phyloP scores from a whole-genome alignment of 1,140 invertebrate species.

The Temnothorax longispinosus region DNA sequence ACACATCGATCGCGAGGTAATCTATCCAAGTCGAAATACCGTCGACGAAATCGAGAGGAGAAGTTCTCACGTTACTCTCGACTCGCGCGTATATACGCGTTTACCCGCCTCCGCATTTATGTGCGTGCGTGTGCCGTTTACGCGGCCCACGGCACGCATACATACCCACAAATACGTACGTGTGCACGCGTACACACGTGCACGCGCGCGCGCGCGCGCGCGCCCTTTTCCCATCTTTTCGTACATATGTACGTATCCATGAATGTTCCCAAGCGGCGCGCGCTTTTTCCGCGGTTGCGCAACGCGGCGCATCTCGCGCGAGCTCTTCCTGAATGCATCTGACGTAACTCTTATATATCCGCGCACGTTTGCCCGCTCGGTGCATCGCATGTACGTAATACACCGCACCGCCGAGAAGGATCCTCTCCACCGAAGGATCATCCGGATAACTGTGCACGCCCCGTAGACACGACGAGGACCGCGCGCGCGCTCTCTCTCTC shows the following conservation, averaged over 20 bases:
- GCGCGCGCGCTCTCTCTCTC: not conserved
- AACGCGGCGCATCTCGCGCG: conserved; percentile 45
- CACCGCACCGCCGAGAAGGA: conserved; percentile 26
- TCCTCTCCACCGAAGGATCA: conserved; percentile 40
- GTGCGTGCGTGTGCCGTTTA: conserved; percentile 13
- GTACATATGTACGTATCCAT: not conserved
- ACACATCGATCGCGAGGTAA: conserved; percentile 49
- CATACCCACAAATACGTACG: not conserved
- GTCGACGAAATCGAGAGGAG: conserved; percentile 58
- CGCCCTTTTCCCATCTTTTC: conserved; percentile 18
- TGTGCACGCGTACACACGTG: not conserved
- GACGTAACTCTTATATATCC: conserved; percentile 55
- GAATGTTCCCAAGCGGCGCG: conserved; percentile 38
- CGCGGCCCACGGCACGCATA: conserved; percentile 17
- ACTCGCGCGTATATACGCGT: conserved; percentile 1
- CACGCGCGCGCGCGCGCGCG: too few species aligned
- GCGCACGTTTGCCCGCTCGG: conserved; percentile 1
- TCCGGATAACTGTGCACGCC: conserved; percentile 56
- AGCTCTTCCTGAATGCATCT: conserved; percentile 56
- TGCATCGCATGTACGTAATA: conserved; percentile 36
- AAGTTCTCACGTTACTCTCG: conserved; percentile 51
- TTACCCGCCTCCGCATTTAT: conserved; percentile 40
- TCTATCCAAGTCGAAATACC: conserved; percentile 55
- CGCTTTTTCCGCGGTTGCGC: conserved; percentile 51
- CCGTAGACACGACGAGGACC: conserved; percentile 45